Conservation (phyloP, 2,113 vertebrate species). For the Tympanuchus pallidicinctus region DNA sequence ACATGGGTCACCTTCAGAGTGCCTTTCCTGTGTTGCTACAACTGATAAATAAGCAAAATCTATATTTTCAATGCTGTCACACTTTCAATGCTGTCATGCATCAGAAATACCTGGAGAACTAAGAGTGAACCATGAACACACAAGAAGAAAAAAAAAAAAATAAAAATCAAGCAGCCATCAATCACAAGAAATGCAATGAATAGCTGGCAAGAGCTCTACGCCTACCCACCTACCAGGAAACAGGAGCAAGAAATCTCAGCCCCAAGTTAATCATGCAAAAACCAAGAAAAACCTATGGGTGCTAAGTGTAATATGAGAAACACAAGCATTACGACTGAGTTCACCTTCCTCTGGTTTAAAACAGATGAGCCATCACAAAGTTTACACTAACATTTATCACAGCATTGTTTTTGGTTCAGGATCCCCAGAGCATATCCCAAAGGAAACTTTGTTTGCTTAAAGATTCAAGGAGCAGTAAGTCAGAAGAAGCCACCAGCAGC, state of each 20-base stretch:
- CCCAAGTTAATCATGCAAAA: neutral
- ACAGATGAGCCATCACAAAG: neutral
- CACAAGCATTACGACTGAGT: neutral
- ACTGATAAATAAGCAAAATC: neutral
- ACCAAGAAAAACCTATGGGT: neutral
- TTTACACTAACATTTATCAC: neutral
- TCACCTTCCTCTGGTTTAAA: neutral
- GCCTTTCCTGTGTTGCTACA: neutral
- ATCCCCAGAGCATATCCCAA: neutral
- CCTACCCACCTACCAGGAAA: neutral
- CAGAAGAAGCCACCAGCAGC: neutral
- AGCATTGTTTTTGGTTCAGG: neutral
- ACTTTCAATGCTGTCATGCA: fast-evolving
- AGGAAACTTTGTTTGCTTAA: neutral
- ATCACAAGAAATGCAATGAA: neutral
- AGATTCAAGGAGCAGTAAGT: neutral
- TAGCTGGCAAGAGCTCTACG: neutral
- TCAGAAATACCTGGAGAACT: neutral
- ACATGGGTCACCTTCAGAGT: neutral
- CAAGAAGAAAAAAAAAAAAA: neutral
- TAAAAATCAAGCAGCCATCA: neutral
- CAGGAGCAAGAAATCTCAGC: neutral
- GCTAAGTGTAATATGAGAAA: neutral
- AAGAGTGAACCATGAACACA: neutral
- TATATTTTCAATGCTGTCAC: neutral